Evolutionary conservation across 2,888 invertebrate genomes (phyloP).

Genomic region (Conops quadrifasciatus): DNA sequence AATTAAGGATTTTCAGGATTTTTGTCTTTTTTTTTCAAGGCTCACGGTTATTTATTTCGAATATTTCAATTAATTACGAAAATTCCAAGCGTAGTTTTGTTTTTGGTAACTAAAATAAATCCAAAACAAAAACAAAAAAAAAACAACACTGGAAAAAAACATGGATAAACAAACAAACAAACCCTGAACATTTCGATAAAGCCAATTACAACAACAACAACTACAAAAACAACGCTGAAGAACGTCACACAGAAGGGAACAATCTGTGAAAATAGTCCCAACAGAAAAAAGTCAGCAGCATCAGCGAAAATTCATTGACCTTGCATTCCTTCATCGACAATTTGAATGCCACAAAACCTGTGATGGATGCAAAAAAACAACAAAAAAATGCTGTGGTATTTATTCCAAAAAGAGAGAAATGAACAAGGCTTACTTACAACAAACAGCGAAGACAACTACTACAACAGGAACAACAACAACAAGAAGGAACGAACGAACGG

Average conservation of each 20-base stretch:
- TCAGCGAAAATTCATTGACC: constrained; percentile 44
- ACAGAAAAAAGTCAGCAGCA: constrained; percentile 38
- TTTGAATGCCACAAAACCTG: constrained; percentile 48
- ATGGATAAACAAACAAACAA: constrained; percentile 16
- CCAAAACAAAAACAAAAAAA: neutral
- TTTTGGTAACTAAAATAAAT: neutral
- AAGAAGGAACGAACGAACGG: constrained; percentile 10
- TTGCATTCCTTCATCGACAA: constrained; percentile 47
- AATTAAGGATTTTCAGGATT: neutral
- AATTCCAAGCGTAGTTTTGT: constrained; percentile 21
- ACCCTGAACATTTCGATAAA: constrained; percentile 15
- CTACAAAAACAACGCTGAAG: neutral
- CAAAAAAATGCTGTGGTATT: no score
- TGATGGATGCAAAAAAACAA: neutral
- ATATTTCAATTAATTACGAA: constrained; percentile 15
- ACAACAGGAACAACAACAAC: constrained; percentile 14
- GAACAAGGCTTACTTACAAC: constrained; percentile 5
- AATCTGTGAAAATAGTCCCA: neutral
- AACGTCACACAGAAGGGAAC: constrained; percentile 13
- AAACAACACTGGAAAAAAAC: neutral
- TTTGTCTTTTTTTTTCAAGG: neutral
- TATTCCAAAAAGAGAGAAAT: neutral
- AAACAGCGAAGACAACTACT: constrained; percentile 6
- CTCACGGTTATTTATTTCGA: neutral
- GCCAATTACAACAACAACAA: constrained; percentile 11